phyloP scores from a whole-genome alignment of 92 coral and sea anemone species.

The Umimayanthus kanabou region DNA sequence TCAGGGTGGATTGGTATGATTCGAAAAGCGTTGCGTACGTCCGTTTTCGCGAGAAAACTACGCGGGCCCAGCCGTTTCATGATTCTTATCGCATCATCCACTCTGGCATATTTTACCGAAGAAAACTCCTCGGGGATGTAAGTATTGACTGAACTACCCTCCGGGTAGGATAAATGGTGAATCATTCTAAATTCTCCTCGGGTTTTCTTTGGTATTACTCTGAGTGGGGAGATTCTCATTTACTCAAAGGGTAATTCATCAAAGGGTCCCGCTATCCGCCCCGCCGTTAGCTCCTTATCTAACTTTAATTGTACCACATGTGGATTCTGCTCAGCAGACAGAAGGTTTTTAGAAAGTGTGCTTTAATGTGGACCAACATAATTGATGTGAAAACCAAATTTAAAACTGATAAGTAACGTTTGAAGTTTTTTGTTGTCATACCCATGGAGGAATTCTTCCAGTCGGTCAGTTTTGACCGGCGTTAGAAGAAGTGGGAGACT shows the following conservation, averaged over 20 bases:
- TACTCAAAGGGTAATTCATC: not conserved
- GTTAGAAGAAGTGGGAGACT: not conserved
- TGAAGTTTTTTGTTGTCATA: no score
- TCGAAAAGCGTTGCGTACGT: not conserved
- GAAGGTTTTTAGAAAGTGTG: conserved; percentile 1
- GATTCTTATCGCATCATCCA: conserved; percentile 3
- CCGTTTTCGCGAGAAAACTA: conserved; percentile 14
- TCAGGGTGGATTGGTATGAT: conserved; percentile 4
- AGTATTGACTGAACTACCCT: conserved; percentile 17
- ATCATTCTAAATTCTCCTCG: conserved; percentile 15
- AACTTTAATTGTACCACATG: conserved; percentile 1
- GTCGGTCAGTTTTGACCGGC: no score
- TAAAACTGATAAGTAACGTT: no score
- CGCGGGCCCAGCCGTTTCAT: not conserved
- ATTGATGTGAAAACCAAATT: not conserved
- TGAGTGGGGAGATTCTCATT: not conserved
- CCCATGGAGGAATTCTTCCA: no score
- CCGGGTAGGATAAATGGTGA: not conserved
- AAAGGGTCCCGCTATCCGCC: conserved; percentile 19
- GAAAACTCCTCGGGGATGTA: not conserved
- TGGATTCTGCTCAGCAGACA: conserved; percentile 5
- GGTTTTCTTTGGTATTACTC: conserved; percentile 18
- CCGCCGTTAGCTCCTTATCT: not conserved
- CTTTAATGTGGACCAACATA: not conserved
- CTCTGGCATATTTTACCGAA: conserved; percentile 1